These are phyloP conservation scores for Cepphus grylle DNA, from an alignment of 2,113 vertebrate species.

Conservation along the genomic window DNA sequence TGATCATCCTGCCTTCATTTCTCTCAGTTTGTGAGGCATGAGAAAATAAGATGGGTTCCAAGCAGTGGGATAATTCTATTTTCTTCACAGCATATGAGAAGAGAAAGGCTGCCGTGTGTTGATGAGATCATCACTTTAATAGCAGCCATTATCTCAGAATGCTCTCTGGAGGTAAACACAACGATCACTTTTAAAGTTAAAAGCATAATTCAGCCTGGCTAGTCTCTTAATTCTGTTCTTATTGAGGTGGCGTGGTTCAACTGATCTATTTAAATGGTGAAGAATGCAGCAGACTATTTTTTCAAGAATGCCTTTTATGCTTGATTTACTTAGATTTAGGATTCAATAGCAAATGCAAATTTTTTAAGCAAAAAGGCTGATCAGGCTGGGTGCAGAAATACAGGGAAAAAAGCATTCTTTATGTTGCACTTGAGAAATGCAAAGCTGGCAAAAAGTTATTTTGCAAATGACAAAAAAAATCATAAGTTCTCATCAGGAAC, in stretches of 20 bases:
- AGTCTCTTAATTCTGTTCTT: slow-evolving; percentile 4
- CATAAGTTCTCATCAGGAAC: not conserved
- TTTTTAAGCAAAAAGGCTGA: not conserved
- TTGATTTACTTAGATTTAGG: not conserved
- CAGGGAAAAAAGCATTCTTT: not conserved
- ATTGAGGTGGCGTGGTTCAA: not conserved
- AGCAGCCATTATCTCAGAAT: slow-evolving; percentile 31
- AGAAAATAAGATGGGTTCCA: slow-evolving; percentile 25
- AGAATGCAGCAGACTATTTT: not conserved
- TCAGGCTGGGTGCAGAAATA: not conserved
- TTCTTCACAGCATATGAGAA: not conserved
- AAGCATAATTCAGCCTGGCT: not conserved
- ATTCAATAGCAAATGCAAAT: not conserved
- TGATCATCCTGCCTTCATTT: not conserved
- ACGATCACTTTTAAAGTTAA: not conserved
- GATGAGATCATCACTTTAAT: slow-evolving; percentile 51
- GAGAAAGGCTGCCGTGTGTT: slow-evolving; percentile 6
- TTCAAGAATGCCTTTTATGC: not conserved
- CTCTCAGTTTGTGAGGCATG: not conserved
- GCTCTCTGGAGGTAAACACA: slow-evolving; percentile 40
- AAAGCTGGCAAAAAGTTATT: not conserved
- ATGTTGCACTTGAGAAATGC: not conserved
- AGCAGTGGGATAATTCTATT: slow-evolving; percentile 36
- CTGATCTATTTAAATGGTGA: not conserved
- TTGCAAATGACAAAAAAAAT: not conserved